Base-by-base conservation (phyloP, 1,140 invertebrate genomes). In the Bombus cullumanus region DNA sequence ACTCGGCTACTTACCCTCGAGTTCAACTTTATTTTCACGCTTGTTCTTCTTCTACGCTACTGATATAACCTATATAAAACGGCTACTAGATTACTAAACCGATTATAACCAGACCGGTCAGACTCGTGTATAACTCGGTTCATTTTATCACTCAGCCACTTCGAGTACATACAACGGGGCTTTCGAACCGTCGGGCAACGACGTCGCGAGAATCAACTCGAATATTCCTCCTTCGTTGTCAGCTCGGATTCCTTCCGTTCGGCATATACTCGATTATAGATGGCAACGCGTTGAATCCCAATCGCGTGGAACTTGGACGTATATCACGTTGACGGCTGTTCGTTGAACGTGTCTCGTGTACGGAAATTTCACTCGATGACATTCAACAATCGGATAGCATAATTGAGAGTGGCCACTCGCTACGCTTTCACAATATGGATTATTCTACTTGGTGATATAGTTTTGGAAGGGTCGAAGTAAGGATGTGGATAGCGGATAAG, bases 251-350 rank as follows among this genome's bases (percentile, higher is more conserved):
- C 88, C 69, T 76, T 82, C 43, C 57, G 64, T 78, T 85, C 86
- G 43, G 66, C 78, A 74, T 85, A 68, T 83, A 90, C 90, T 92
- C 90, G 89, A 93, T 93, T 93, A 92, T 90, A 91, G 83, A 59
- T 66, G 85, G 69, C 53, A 77, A 80, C 89, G 85, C 78, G 83
- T 89, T 88, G 91, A 93, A 94, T 93, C 89, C 86, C 87, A 91
- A 93, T 93, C 85, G 86, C 79, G 64, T 53, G 77, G 91, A 88
- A 92, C 92, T 92, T 91, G 90, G 89, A 89, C 87, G 86, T 87
- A 75, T 47, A 81, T 75, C 89, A 87, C 88, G 90, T 89, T 92
- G 91, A 86, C 79, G 73, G 76, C 34, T 89, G 87, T 79, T 88
- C 81, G 87, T 88, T 87, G 88, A 89, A 89, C 84, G 88, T 89